Percentiles rank a stretch among this genome's conserved stretches.
phyloP scores from a whole-genome alignment of 2,888 invertebrate genomes.

The Macroteleia sp. region DNA sequence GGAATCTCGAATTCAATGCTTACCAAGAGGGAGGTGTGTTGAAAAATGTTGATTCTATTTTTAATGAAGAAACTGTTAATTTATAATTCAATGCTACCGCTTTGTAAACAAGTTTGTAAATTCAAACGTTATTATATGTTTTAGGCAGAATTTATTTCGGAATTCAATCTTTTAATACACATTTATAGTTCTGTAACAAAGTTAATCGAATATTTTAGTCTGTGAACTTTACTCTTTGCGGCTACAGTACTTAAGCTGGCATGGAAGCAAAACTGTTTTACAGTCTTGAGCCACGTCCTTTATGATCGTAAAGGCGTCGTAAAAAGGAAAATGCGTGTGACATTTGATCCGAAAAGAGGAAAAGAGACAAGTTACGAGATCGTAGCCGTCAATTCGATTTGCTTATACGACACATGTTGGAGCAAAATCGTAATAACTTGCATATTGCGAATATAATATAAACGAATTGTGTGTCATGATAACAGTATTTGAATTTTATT shows the following conservation, averaged over 20 bases:
- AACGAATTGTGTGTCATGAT: slow-evolving; percentile 66
- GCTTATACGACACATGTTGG: slow-evolving; percentile 62
- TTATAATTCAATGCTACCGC: no score
- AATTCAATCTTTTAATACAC: background rate
- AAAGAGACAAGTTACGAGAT: slow-evolving; percentile 54
- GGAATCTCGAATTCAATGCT: no score
- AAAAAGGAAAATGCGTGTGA: slow-evolving; percentile 71
- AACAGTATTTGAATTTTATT: slow-evolving; percentile 47
- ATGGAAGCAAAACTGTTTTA: slow-evolving; percentile 54
- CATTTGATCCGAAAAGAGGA: slow-evolving; percentile 69
- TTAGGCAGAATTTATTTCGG: no score
- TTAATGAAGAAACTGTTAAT: no score
- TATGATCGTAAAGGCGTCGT: slow-evolving; percentile 72
- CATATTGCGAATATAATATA: slow-evolving; percentile 63
- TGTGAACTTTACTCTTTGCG: slow-evolving; percentile 15
- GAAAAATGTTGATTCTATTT: no score
- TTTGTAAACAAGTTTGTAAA: no score
- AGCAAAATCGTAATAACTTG: slow-evolving; percentile 56
- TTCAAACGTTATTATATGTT: no score
- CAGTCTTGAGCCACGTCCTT: slow-evolving; percentile 64
- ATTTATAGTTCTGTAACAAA: slow-evolving; percentile 17
- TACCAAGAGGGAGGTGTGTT: no score
- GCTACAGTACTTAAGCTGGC: background rate
- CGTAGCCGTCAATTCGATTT: slow-evolving; percentile 47
- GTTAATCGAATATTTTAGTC: slow-evolving; percentile 39